A percentile compares a stretch with the other conserved stretches of the same genome.
phyloP scores from a whole-genome alignment of 2,797 vertebrate genomes.

The Gallinago stenura region DNA sequence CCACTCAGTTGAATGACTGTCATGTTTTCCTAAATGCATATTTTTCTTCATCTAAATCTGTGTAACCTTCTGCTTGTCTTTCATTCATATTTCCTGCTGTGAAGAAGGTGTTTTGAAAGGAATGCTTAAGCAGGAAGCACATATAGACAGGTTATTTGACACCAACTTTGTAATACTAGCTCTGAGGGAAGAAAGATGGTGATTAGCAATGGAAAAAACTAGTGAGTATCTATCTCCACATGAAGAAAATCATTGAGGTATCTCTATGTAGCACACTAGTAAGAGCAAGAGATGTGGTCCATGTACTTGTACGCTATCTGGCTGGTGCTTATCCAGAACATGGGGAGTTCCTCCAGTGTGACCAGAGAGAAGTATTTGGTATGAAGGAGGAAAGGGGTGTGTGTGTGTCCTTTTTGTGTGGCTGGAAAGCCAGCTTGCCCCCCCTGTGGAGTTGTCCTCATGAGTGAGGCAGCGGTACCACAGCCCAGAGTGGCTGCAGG shows the following conservation, averaged over 20 bases:
- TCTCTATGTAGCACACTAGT: background rate
- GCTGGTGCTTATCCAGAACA: background rate
- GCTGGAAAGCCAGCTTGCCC: background rate
- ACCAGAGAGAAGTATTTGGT: background rate
- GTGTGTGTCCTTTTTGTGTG: background rate
- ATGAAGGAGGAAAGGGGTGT: background rate
- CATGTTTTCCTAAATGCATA: background rate
- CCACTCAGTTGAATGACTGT: background rate
- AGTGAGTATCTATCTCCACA: background rate
- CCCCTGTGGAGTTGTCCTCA: background rate
- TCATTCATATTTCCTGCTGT: background rate
- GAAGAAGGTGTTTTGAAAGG: background rate
- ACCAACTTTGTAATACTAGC: background rate
- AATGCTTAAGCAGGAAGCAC: background rate
- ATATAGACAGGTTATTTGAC: background rate
- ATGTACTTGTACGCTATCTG: background rate
- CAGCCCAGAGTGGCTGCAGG: background rate
- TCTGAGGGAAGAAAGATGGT: background rate
- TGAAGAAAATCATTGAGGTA: background rate
- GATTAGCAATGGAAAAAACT: background rate
- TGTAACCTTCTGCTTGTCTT: background rate
- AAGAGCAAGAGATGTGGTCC: background rate
- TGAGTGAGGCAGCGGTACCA: background rate
- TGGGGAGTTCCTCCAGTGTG: background rate
- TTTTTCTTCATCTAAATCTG: background rate